phyloP scores from a whole-genome alignment of 2,797 vertebrate genomes.

The Catharus ustulatus region DNA sequence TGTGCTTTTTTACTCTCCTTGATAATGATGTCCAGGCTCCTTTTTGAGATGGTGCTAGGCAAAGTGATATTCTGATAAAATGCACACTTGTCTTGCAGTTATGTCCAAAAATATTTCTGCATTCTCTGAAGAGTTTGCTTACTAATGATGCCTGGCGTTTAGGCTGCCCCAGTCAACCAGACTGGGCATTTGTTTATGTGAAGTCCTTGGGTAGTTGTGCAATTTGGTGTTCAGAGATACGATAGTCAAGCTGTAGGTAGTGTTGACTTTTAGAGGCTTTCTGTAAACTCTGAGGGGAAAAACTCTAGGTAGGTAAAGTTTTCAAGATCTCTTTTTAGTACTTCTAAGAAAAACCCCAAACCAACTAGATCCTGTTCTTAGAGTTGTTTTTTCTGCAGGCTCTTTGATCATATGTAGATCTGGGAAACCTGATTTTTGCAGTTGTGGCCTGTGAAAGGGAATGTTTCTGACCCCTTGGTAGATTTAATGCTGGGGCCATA shows the following conservation, averaged over 20 bases:
- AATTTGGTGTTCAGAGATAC: not conserved
- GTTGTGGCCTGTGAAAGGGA: not conserved
- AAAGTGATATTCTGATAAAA: not conserved
- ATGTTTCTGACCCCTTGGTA: not conserved
- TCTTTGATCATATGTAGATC: not conserved
- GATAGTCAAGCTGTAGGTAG: not conserved
- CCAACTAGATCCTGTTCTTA: not conserved
- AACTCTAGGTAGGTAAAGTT: not conserved
- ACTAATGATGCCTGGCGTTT: not conserved
- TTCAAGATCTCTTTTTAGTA: not conserved
- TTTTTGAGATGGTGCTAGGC: not conserved
- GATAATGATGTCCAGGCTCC: not conserved
- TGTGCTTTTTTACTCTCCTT: not conserved
- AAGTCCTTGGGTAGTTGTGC: not conserved
- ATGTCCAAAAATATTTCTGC: not conserved
- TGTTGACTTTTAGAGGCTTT: not conserved
- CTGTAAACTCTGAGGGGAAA: not conserved
- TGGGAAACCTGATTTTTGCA: not conserved
- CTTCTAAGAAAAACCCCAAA: not conserved
- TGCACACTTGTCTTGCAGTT: not conserved
- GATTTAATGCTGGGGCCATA: not conserved
- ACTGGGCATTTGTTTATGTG: not conserved
- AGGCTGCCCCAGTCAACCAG: not conserved
- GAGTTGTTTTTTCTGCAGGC: not conserved
- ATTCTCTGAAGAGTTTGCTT: not conserved